Conservation (phyloP, 2,113 vertebrate species). For the Tauraco erythrolophus region DNA sequence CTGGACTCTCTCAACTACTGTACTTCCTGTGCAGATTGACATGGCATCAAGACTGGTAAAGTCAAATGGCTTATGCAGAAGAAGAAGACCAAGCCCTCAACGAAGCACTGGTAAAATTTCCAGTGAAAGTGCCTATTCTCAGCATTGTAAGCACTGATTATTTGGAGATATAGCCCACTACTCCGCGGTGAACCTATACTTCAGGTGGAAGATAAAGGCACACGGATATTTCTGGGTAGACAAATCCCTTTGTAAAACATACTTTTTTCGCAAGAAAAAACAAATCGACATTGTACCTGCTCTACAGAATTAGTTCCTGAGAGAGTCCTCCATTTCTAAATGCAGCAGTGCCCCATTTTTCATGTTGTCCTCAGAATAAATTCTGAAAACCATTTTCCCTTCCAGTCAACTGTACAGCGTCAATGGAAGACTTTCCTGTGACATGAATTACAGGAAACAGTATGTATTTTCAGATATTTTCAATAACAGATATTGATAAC, state of each 20-base stretch:
- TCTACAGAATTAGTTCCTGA: background rate
- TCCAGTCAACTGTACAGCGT: background rate
- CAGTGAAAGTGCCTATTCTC: background rate
- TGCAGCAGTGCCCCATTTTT: background rate
- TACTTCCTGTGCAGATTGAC: background rate
- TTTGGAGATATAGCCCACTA: background rate
- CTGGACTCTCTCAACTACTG: background rate
- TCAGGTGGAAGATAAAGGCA: background rate
- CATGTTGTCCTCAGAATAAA: background rate
- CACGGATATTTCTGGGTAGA: background rate
- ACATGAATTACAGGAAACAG: background rate
- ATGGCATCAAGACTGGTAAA: background rate
- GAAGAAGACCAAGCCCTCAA: background rate
- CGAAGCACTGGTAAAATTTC: background rate
- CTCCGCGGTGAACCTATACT: background rate
- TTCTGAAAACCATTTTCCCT: background rate
- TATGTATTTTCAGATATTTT: background rate
- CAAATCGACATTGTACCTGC: background rate
- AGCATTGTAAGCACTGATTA: rapidly evolving
- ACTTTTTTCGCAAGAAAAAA: background rate
- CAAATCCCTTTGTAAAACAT: background rate
- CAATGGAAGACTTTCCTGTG: background rate
- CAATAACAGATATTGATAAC: background rate
- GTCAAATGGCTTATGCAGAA: background rate
- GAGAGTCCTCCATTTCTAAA: background rate